These are phyloP conservation scores for Decapterus maruadsi DNA, from an alignment of 2,797 vertebrate genomes.

Conservation along the genomic window DNA sequence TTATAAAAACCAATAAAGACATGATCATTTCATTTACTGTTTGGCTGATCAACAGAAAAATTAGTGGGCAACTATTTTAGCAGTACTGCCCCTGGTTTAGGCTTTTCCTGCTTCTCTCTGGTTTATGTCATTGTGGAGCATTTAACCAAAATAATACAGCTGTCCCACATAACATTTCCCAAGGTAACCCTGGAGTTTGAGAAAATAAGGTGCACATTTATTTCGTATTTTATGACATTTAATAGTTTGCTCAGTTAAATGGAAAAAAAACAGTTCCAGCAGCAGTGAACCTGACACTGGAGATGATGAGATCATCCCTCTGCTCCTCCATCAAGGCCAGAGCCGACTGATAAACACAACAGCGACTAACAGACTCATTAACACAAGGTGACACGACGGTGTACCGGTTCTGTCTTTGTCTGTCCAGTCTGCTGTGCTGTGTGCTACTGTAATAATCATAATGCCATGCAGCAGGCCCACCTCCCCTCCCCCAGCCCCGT, in stretches of 20 bases:
- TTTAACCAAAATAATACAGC: background rate
- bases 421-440: slow-evolving; percentile 29
- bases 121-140: background rate
- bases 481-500: slow-evolving; percentile 54
- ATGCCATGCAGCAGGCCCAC: slow-evolving; percentile 40
- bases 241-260: background rate
- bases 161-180: background rate
- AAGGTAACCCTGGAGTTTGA: background rate
- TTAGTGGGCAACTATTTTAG: background rate
- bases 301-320: background rate
- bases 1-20: background rate
- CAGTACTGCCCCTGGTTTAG: background rate
- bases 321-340: background rate
- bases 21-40: background rate
- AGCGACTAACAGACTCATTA: background rate
- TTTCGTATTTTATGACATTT: background rate
- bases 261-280: background rate
- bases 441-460: slow-evolving; percentile 65
- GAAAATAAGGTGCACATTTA: background rate
- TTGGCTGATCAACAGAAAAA: background rate
- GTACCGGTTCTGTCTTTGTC: slow-evolving; percentile 23
- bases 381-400: slow-evolving; percentile 16
- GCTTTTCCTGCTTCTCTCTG: background rate
- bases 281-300: background rate
- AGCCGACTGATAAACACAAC: background rate